Evolutionary conservation across 1,140 invertebrate genomes (phyloP).

Genomic region (Lasioglossum albipes): DNA sequence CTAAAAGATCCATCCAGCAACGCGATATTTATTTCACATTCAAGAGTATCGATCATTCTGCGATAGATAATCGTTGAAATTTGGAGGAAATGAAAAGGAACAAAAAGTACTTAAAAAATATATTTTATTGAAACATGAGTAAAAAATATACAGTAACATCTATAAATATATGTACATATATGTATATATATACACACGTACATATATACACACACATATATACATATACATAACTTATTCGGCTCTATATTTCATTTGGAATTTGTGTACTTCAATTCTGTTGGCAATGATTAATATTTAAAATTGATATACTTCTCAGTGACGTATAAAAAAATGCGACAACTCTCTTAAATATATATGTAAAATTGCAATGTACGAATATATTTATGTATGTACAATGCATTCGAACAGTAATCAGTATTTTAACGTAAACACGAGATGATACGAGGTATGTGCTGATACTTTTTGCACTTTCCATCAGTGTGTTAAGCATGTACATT

Average conservation of each 20-base stretch:
- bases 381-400: conserved; percentile 4
- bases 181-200: not conserved
- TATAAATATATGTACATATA: conserved; percentile 6
- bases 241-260: conserved; percentile 13
- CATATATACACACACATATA: not conserved
- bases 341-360: not conserved
- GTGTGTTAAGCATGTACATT: not conserved
- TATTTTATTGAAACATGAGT: conserved; percentile 54
- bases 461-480: not conserved
- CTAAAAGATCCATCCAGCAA: not conserved
- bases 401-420: conserved; percentile 27
- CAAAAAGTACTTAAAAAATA: conserved; percentile 57
- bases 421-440: not conserved
- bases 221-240: conserved; percentile 10
- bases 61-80: no score
- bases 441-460: not conserved
- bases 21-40: no score
- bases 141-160: conserved; percentile 55
- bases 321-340: not conserved
- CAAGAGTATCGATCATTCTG: no score
- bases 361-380: not conserved
- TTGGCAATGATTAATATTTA: conserved; percentile 7
- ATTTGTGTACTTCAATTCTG: not conserved
- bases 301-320: not conserved
- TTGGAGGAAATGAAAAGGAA: conserved; percentile 57